phyloP scores from a whole-genome alignment of 2,797 vertebrate genomes.

The Pantherophis alleghaniensis region DNA sequence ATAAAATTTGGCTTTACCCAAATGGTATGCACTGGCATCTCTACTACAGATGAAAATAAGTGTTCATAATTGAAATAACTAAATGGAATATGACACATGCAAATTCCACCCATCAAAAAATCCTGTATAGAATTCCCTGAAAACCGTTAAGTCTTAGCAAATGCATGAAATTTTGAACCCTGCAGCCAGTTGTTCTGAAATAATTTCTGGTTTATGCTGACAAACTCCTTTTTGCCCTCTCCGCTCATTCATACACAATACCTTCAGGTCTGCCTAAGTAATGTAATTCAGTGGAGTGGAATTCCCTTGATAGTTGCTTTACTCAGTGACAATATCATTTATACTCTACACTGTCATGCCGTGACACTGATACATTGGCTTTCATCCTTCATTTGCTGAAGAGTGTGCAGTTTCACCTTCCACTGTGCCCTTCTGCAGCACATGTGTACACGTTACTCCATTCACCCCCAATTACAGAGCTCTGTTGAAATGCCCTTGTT shows the following conservation, averaged over 20 bases:
- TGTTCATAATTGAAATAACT: not conserved
- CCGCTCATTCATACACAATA: conserved; percentile 74
- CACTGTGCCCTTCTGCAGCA: conserved; percentile 65
- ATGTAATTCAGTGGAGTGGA: conserved; percentile 79
- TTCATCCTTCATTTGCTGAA: conserved; percentile 68
- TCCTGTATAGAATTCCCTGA: conserved; percentile 14
- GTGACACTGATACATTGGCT: conserved; percentile 76
- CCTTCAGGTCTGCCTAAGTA: conserved; percentile 75
- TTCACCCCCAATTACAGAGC: conserved; percentile 76
- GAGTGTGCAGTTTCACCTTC: conserved; percentile 75
- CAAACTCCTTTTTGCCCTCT: conserved; percentile 64
- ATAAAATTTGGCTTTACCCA: not conserved
- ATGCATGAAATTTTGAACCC: conserved; percentile 54
- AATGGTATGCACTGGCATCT: not conserved
- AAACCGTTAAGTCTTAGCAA: conserved; percentile 60
- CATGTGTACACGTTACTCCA: conserved; percentile 66
- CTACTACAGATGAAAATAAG: not conserved
- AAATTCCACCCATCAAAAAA: not conserved
- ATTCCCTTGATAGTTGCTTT: conserved; percentile 72
- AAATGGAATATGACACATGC: not conserved
- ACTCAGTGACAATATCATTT: conserved; percentile 81
- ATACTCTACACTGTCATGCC: conserved; percentile 73
- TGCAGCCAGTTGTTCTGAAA: conserved; percentile 67
- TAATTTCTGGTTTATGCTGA: conserved; percentile 69
- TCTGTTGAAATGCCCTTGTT: conserved; percentile 70